Evolutionary conservation across 2,113 vertebrate species (phyloP).

Genomic region (Tretioscincus oriximinensis): DNA sequence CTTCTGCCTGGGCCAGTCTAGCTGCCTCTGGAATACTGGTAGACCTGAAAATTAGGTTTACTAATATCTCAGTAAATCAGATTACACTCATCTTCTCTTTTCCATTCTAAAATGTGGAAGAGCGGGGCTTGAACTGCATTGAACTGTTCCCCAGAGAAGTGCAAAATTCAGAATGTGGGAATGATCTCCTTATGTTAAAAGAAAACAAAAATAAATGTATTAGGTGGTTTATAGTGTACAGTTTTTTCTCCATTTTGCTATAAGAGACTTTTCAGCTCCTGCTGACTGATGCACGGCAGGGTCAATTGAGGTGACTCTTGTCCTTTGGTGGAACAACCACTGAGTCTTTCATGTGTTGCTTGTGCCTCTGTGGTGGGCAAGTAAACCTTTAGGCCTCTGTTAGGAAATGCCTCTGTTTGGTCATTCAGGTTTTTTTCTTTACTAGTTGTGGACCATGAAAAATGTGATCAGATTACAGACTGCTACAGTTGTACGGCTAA

Average conservation of each 20-base stretch:
- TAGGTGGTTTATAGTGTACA: neutral
- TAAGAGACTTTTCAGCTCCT: neutral
- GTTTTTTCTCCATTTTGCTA: no score
- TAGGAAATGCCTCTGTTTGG: constrained; percentile 59
- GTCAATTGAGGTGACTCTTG: neutral
- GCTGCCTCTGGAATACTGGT: no score
- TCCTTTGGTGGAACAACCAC: neutral
- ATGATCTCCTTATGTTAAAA: neutral
- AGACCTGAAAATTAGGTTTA: no score
- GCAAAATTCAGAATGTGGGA: neutral
- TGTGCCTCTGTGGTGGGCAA: constrained; percentile 32
- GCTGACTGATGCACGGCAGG: neutral
- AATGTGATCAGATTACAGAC: constrained; percentile 94
- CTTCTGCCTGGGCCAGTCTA: no score
- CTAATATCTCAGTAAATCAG: no score
- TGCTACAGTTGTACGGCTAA: constrained; percentile 97
- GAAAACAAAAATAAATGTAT: neutral
- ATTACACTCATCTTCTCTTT: no score
- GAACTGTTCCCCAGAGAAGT: no score
- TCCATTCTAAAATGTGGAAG: no score
- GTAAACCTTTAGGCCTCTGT: constrained; percentile 43
- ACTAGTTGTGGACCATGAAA: constrained; percentile 83
- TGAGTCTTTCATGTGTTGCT: neutral
- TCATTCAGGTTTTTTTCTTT: constrained; percentile 67
- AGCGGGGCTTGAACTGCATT: no score